Base-by-base conservation (phyloP, 2,888 invertebrate species). In the Sialis fuliginosa region DNA sequence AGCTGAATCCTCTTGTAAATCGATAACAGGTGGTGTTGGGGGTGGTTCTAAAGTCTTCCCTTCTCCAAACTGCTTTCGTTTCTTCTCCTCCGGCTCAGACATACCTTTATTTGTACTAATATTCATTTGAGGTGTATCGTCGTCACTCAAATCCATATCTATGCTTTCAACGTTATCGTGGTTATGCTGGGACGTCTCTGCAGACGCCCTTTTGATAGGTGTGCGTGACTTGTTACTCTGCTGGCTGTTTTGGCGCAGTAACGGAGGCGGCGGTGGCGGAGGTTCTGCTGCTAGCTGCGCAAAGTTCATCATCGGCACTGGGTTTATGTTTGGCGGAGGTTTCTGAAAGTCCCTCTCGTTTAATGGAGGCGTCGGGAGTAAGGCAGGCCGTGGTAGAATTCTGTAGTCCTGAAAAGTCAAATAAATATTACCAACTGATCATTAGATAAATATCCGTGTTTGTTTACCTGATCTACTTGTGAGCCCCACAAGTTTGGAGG, bases 141-240 rank as follows among this genome's bases (percentile, higher is more conserved):
- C 88, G 55, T 88, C 88, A 8, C 86, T 87, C 60, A 89, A 70
- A 53, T 88, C 88, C 87, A 88, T 88, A 53, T 89, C 88, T 49
- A 87, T 80, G 58, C 79, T 82, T 58, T 83, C 82, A 4, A 82
- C 79, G 58, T 81, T 85, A 56, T 85, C 85, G 8, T 74, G 62
- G 0, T 72, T 22, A 6, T 34, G 47, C 6, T 40, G 50, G 9
- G 46, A 39, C 42, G 9, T 45, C 8, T 45, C 48, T 39, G 52
- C 39, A 4, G 22, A 22, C 4, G 22, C 22, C 13, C 34, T 48
- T 53, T 51, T 53, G 51, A 47, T 51, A 9, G 51, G 48, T 35
- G 44, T 40, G 46, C 40, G 33, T 10, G 13, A 12, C 22, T 39
- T 46, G 32, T 33, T 50, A 13, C 2, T 34, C 39, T 7, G 37